These are phyloP conservation scores for Miniopterus natalensis DNA, from an alignment of 2,113 vertebrate species.

Conservation along the genomic window DNA sequence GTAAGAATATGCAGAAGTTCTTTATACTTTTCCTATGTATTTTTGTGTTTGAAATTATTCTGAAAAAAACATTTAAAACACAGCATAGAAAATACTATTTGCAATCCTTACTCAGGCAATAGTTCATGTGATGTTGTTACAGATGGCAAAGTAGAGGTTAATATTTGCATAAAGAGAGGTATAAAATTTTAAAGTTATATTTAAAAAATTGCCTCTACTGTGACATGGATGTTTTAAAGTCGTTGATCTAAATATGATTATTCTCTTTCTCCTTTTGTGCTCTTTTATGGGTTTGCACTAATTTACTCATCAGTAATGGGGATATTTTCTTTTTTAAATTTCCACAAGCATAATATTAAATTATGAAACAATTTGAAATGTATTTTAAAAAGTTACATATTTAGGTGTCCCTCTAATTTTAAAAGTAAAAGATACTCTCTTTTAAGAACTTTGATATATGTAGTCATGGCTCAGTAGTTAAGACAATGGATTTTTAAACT, in stretches of 20 bases:
- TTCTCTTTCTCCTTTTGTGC: neutral
- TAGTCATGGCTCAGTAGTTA: neutral
- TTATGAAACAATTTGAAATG: neutral
- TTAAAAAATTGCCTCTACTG: neutral
- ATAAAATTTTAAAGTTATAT: neutral
- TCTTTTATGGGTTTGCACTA: neutral
- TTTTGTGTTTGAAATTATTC: slow-evolving; percentile 11
- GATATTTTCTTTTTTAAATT: slow-evolving; percentile 3
- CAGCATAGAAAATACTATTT: neutral
- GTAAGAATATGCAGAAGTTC: neutral
- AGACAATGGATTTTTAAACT: neutral
- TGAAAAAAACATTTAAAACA: neutral
- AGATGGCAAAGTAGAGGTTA: neutral
- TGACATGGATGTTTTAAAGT: neutral
- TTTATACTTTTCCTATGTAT: neutral
- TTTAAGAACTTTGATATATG: neutral
- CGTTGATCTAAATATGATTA: neutral
- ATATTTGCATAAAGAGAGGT: neutral
- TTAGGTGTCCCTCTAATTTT: neutral
- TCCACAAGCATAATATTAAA: neutral
- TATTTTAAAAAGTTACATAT: neutral
- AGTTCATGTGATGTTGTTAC: neutral
- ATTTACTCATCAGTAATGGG: neutral
- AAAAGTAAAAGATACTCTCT: neutral
- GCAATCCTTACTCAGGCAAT: neutral